These are phyloP conservation scores for Melanostoma mellinum DNA, from an alignment of 2,888 invertebrate genomes.

Conservation along the genomic window DNA sequence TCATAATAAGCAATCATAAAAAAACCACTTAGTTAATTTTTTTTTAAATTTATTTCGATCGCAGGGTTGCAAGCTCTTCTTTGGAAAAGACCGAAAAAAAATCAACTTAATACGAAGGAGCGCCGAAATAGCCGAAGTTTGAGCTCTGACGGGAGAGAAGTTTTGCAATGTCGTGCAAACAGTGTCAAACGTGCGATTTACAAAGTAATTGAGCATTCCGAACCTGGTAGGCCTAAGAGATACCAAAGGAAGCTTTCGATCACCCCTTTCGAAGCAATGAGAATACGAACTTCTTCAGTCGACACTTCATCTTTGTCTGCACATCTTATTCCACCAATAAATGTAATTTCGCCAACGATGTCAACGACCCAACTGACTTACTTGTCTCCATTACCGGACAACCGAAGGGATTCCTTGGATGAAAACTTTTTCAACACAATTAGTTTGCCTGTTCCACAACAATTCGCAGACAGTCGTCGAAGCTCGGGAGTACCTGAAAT, in stretches of 20 bases:
- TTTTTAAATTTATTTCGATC: not conserved
- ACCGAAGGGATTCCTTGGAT: slow-evolving; percentile 84
- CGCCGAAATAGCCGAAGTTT: slow-evolving; percentile 80
- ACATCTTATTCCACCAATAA: slow-evolving; percentile 80
- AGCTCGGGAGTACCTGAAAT: slow-evolving; percentile 83
- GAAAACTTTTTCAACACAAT: slow-evolving; percentile 83
- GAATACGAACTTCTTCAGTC: slow-evolving; percentile 78
- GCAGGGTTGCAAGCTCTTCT: slow-evolving; percentile 80
- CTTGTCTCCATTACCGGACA: slow-evolving; percentile 87
- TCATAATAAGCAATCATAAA: no score
- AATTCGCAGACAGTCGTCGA: slow-evolving; percentile 91
- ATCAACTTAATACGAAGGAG: slow-evolving; percentile 83
- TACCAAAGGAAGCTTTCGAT: slow-evolving; percentile 82
- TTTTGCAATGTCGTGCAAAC: slow-evolving; percentile 87
- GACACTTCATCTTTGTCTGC: slow-evolving; percentile 81
- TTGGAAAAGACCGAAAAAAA: slow-evolving; percentile 84
- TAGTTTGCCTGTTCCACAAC: slow-evolving; percentile 88
- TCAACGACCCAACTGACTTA: slow-evolving; percentile 83
- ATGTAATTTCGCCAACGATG: slow-evolving; percentile 81
- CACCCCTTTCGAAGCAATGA: slow-evolving; percentile 80
- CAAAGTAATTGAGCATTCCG: slow-evolving; percentile 91
- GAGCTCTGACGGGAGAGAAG: slow-evolving; percentile 84
- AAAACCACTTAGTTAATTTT: no score
- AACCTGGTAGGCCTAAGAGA: slow-evolving; percentile 83
- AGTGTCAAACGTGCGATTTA: slow-evolving; percentile 92